Evolutionary conservation across 2,113 vertebrate species (phyloP).

Genomic region (Heptranchias perlo): DNA sequence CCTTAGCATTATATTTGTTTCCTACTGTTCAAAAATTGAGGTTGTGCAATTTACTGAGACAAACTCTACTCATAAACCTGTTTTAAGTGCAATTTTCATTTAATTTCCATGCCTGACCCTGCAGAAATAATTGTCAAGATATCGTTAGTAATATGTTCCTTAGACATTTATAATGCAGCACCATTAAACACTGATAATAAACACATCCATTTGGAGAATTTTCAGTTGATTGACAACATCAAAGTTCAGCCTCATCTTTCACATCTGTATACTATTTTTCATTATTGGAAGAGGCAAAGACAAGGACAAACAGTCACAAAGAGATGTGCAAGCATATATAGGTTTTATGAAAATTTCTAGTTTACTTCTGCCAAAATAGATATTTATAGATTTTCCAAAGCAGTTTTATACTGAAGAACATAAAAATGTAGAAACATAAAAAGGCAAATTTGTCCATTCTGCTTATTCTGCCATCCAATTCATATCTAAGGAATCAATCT

Average conservation of each 20-base stretch:
- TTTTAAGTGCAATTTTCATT: slow-evolving; percentile 12
- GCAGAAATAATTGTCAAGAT: neutral
- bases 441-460: neutral
- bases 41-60: neutral
- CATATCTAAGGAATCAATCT: neutral
- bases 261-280: neutral
- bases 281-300: neutral
- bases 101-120: slow-evolving; percentile 25
- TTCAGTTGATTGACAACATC: neutral
- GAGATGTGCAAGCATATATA: neutral
- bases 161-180: neutral
- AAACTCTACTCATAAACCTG: neutral
- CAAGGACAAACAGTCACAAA: neutral
- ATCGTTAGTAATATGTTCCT: neutral
- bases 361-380: neutral
- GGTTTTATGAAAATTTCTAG: neutral
- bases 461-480: neutral
- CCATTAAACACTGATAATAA: neutral
- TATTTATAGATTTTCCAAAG: neutral
- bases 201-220: neutral
- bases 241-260: neutral
- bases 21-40: neutral
- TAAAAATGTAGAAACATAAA: neutral
- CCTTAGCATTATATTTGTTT: neutral
- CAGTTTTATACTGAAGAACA: neutral